These are phyloP conservation scores for Tetramorium parvispinum DNA, from an alignment of 1,140 invertebrate species.

Conservation along the genomic window DNA sequence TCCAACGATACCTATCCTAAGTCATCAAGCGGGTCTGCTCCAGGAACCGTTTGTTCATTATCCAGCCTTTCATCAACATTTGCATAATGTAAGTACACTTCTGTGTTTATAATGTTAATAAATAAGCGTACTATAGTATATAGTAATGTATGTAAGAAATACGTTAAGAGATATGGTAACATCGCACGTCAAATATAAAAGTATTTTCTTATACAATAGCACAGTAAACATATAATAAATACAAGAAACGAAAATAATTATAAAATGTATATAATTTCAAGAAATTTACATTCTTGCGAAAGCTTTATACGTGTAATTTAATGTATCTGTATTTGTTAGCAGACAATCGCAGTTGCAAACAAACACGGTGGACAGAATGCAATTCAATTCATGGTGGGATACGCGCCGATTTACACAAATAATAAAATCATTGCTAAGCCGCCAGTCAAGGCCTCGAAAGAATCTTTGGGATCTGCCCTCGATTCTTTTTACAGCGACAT, in stretches of 20 bases:
- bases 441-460: slow-evolving; percentile 80
- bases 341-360: slow-evolving; percentile 80
- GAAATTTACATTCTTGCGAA: background rate
- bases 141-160: background rate
- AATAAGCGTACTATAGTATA: background rate
- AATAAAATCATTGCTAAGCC: slow-evolving; percentile 83
- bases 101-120: slow-evolving; percentile 21
- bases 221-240: background rate
- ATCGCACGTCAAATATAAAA: background rate
- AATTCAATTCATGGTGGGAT: slow-evolving; percentile 83
- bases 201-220: background rate
- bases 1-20: slow-evolving; percentile 77
- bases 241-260: background rate
- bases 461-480: slow-evolving; percentile 84
- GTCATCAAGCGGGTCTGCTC: slow-evolving; percentile 81
- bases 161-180: background rate
- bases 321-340: slow-evolving; percentile 45
- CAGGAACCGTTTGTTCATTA: slow-evolving; percentile 83
- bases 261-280: background rate
- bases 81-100: slow-evolving; percentile 80
- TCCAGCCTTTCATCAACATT: slow-evolving; percentile 81
- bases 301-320: slow-evolving; percentile 12
- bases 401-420: slow-evolving; percentile 82
- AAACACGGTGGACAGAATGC: slow-evolving; percentile 80
- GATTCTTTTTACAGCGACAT: slow-evolving; percentile 89